Evolutionary conservation across 1,140 invertebrate species (phyloP).

Genomic region (Hycleus phaleratus): DNA sequence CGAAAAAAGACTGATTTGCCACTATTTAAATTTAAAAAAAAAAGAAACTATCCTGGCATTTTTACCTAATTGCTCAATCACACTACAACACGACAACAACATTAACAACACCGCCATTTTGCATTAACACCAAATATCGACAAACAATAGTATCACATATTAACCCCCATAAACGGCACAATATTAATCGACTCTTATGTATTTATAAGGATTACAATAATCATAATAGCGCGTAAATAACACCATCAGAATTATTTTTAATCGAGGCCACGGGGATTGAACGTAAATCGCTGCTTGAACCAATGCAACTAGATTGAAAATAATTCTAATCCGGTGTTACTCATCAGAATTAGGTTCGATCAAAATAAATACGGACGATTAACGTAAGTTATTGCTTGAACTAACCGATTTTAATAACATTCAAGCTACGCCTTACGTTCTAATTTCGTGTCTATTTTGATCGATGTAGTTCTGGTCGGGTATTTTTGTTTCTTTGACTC

Average conservation of each 20-base stretch:
- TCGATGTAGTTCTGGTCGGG: too few species aligned
- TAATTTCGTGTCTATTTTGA: too few species aligned
- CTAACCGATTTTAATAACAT: too few species aligned
- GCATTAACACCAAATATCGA: slow-evolving; percentile 4
- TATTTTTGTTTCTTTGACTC: not conserved
- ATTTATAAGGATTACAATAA: not conserved
- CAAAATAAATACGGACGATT: too few species aligned
- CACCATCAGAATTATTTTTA: too few species aligned
- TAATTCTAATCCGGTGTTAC: too few species aligned
- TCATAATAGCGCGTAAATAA: not conserved
- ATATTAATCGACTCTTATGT: not conserved
- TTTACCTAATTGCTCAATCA: slow-evolving; percentile 22
- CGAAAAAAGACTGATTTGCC: slow-evolving; percentile 26
- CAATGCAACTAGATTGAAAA: too few species aligned
- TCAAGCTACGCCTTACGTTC: too few species aligned
- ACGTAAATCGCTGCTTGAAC: too few species aligned
- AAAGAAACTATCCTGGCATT: slow-evolving; percentile 16
- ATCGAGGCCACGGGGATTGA: too few species aligned
- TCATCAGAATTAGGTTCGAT: too few species aligned
- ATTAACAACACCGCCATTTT: not conserved
- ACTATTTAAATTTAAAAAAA: slow-evolving; percentile 3
- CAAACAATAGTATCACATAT: not conserved
- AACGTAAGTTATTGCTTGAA: too few species aligned
- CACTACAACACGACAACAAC: not conserved
- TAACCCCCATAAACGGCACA: not conserved